These are phyloP conservation scores for Hemichromis elongatus DNA, from an alignment of 2,113 vertebrate genomes.

Conservation along the genomic window DNA sequence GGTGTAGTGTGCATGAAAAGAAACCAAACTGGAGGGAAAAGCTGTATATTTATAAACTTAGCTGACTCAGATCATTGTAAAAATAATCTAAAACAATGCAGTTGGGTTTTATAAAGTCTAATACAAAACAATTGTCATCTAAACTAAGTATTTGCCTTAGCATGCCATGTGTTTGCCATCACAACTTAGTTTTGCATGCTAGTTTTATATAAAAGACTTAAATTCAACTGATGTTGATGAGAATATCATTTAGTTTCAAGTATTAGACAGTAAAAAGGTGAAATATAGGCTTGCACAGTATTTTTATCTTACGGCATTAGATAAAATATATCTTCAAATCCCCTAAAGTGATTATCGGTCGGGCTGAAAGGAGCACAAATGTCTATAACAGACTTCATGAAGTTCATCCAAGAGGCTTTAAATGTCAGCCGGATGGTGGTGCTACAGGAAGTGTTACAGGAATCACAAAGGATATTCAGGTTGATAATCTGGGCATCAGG, in stretches of 20 bases:
- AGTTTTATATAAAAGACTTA: background rate
- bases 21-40: background rate
- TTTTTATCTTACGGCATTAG: background rate
- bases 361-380: background rate
- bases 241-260: background rate
- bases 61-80: background rate
- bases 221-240: background rate
- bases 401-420: background rate
- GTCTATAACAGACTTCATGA: background rate
- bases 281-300: background rate
- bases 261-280: background rate
- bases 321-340: background rate
- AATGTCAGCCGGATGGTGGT: background rate
- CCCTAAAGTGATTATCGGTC: background rate
- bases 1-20: background rate
- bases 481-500: background rate
- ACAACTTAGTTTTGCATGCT: background rate
- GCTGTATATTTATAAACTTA: background rate
- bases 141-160: background rate
- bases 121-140: background rate
- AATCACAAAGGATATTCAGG: background rate
- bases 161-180: background rate
- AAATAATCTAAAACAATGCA: background rate
- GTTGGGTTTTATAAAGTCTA: background rate
- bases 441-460: background rate